A percentile compares a stretch with the other conserved stretches of the same genome.
Conservation (phyloP, 1,140 invertebrate genomes). For the Lamellibrachia luymesi region DNA sequence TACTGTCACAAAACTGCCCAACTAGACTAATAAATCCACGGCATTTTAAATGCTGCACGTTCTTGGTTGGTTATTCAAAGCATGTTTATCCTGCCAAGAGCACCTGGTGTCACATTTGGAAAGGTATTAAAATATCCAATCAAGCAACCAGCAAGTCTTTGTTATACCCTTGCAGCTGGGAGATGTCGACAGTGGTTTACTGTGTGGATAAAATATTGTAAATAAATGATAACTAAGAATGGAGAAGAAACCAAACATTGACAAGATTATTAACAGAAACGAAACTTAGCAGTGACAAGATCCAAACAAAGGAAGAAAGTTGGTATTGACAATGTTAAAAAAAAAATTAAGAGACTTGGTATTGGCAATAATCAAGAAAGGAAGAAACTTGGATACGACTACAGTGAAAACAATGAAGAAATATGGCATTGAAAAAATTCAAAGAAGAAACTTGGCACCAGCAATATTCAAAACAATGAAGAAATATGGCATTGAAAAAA, state of each 20-base stretch:
- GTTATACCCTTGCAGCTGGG: too few relatives aligned
- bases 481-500: background rate
- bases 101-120: background rate
- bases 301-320: too few relatives aligned
- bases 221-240: background rate
- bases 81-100: background rate
- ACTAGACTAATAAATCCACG: background rate
- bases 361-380: too few relatives aligned
- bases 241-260: too few relatives aligned
- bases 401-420: background rate
- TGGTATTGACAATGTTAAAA: too few relatives aligned
- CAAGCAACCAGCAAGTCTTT: too few relatives aligned
- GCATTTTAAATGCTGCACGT: background rate
- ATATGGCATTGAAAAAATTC: background rate
- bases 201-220: background rate
- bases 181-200: background rate
- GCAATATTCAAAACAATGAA: background rate
- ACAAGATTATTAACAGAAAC: too few relatives aligned
- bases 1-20: background rate
- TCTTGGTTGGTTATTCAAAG: background rate
- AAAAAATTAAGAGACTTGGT: too few relatives aligned
- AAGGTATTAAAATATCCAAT: too few relatives aligned
- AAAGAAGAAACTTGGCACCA: background rate
- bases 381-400: too few relatives aligned
- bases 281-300: too few relatives aligned